Conservation (phyloP, 2,113 vertebrate species). For the Gasterosteus aculeatus region DNA sequence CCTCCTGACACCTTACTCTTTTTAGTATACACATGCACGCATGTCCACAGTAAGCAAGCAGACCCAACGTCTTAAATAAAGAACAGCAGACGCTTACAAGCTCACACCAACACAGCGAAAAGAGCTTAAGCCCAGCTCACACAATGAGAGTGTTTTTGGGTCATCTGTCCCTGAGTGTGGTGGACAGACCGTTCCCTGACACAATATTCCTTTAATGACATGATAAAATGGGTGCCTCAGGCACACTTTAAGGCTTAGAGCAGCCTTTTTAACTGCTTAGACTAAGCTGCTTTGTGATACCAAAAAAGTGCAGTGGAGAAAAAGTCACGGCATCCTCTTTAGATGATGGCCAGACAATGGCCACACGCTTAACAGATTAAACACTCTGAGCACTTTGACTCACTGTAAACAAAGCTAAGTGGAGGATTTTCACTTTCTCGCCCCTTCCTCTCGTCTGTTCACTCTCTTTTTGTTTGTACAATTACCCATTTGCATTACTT, state of each 20-base stretch:
- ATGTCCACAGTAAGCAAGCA: conserved; percentile 53
- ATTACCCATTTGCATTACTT: conserved; percentile 59
- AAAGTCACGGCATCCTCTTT: conserved; percentile 45
- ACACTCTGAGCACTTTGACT: conserved; percentile 31
- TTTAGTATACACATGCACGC: conserved; percentile 15
- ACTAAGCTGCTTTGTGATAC: conserved; percentile 70
- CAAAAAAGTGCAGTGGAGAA: conserved; percentile 32
- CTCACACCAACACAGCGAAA: neutral
- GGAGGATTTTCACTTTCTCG: conserved; percentile 56
- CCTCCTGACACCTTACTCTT: conserved; percentile 37
- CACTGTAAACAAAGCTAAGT: conserved; percentile 58
- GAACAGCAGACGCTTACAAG: neutral
- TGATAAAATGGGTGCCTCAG: conserved; percentile 50
- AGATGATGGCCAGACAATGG: conserved; percentile 64
- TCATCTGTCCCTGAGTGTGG: conserved; percentile 52
- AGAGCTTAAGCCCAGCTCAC: conserved; percentile 61
- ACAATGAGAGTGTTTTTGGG: conserved; percentile 59
- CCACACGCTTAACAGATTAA: conserved; percentile 67
- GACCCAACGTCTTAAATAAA: conserved; percentile 20
- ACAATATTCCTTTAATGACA: conserved; percentile 52
- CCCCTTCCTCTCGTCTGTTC: neutral
- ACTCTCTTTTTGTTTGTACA: conserved; percentile 47
- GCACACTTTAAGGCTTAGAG: conserved; percentile 70
- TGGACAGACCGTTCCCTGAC: conserved; percentile 41
- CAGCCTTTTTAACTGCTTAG: conserved; percentile 65